phyloP scores from a whole-genome alignment of 2,113 vertebrate genomes.

The Paracanthobrama guichenoti region DNA sequence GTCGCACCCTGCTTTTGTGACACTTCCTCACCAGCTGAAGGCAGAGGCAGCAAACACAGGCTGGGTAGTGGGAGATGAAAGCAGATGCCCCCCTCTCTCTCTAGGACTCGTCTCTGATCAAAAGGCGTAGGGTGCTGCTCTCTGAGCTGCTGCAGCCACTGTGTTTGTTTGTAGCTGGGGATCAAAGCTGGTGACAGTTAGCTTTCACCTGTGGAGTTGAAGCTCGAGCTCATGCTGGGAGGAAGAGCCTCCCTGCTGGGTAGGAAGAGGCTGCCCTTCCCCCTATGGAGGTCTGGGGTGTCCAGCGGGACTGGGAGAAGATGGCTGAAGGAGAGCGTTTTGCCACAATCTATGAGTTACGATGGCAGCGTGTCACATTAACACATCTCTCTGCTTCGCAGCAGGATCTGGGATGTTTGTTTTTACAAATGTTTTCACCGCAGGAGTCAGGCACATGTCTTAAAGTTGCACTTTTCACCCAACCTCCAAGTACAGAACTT shows the following conservation, averaged over 20 bases:
- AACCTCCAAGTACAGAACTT: background rate
- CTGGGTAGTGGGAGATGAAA: slow-evolving; percentile 69
- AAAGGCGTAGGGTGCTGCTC: slow-evolving; percentile 74
- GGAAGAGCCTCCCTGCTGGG: slow-evolving; percentile 72
- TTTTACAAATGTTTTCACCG: slow-evolving; percentile 65
- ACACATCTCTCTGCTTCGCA: slow-evolving; percentile 58
- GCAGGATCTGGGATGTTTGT: slow-evolving; percentile 73
- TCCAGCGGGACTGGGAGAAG: slow-evolving; percentile 61
- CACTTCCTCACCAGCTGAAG: slow-evolving; percentile 59
- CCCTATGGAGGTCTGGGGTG: slow-evolving; percentile 67
- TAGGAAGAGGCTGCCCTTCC: slow-evolving; percentile 61
- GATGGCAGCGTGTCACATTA: slow-evolving; percentile 67
- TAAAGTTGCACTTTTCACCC: slow-evolving; percentile 38
- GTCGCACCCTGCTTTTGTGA: slow-evolving; percentile 58
- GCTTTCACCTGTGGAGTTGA: slow-evolving; percentile 77
- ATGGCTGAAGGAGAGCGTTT: slow-evolving; percentile 68
- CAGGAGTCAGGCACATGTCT: slow-evolving; percentile 56
- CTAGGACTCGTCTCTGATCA: slow-evolving; percentile 72
- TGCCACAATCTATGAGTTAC: slow-evolving; percentile 71
- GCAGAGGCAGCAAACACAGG: slow-evolving; percentile 68
- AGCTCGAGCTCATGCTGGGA: slow-evolving; percentile 72
- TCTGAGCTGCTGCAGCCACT: slow-evolving; percentile 62
- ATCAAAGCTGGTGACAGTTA: slow-evolving; percentile 82
- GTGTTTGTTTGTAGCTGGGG: slow-evolving; percentile 70
- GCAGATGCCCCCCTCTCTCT: slow-evolving; percentile 55